Conservation (phyloP, 1,140 invertebrate species). For the Sinonovacula constricta region DNA sequence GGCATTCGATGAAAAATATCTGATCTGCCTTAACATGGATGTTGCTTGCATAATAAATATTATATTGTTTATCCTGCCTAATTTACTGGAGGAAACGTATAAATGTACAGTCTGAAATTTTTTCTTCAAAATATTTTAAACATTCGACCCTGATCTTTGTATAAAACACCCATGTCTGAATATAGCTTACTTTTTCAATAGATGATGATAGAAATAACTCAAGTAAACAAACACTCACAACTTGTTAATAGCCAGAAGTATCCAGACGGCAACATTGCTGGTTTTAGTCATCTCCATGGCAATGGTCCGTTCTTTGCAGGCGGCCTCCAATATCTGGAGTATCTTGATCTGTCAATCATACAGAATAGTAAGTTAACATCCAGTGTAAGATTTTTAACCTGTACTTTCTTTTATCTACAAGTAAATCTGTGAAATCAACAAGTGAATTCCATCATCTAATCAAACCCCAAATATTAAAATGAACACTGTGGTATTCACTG, state of each 20-base stretch:
- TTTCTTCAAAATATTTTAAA: neutral
- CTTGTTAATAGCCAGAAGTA: conserved; percentile 51
- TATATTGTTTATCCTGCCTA: conserved; percentile 7
- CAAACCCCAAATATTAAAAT: neutral
- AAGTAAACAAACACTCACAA: conserved; percentile 46
- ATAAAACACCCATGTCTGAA: neutral
- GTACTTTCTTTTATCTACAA: neutral
- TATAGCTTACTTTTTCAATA: neutral
- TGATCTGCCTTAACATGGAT: too few species aligned
- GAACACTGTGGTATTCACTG: too few species aligned
- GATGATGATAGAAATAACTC: neutral
- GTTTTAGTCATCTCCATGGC: conserved; percentile 63
- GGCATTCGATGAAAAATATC: too few species aligned
- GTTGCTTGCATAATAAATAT: too few species aligned
- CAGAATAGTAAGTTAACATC: too few species aligned
- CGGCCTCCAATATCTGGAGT: conserved; percentile 61
- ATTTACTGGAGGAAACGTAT: neutral
- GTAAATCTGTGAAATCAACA: neutral
- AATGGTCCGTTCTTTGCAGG: conserved; percentile 60
- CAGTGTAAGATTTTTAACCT: neutral
- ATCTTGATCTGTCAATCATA: conserved; percentile 48
- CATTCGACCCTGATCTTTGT: neutral
- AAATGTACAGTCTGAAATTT: neutral
- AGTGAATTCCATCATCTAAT: neutral
- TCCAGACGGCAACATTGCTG: conserved; percentile 66